Evolutionary conservation across 1,140 invertebrate species (phyloP).

Genomic region (Ericerus pela): DNA sequence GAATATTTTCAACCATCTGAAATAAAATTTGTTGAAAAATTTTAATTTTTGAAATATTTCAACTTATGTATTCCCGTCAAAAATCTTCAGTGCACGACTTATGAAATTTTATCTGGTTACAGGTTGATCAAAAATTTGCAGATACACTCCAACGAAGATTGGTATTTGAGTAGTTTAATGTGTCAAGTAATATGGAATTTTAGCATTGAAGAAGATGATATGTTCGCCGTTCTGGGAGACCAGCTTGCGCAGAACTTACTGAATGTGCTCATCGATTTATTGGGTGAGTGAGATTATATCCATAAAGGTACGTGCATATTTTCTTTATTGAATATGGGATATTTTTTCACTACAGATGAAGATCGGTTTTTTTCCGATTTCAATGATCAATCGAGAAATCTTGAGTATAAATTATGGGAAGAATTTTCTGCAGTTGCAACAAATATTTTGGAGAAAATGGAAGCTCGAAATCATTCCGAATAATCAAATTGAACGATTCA

Average conservation of each 20-base stretch:
- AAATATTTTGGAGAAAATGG: constrained; percentile 39
- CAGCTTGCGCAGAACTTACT: constrained; percentile 38
- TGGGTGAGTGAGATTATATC: constrained; percentile 29
- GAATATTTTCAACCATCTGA: too few relatives aligned
- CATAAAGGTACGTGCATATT: not conserved
- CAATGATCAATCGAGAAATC: constrained; percentile 12
- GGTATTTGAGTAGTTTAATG: constrained; percentile 43
- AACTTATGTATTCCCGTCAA: too few relatives aligned
- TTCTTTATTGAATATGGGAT: not conserved
- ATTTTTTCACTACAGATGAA: not conserved
- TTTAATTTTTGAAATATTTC: too few relatives aligned
- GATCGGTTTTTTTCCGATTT: not conserved
- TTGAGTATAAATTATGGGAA: constrained; percentile 36
- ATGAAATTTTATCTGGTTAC: too few relatives aligned
- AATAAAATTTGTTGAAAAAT: too few relatives aligned
- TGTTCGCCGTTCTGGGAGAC: constrained; percentile 34
- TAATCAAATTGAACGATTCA: not conserved
- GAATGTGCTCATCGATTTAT: constrained; percentile 38
- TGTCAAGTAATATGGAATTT: constrained; percentile 59
- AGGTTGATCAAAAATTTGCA: constrained; percentile 40
- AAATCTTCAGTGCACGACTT: too few relatives aligned
- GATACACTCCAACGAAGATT: constrained; percentile 34
- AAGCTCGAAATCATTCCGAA: constrained; percentile 24
- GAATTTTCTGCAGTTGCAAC: constrained; percentile 46
- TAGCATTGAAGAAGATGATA: constrained; percentile 39